A percentile compares a stretch with the other conserved stretches of the same genome.
These are phyloP conservation scores for Quiscalus mexicanus DNA, from an alignment of 2,113 vertebrate species.

Conservation along the genomic window DNA sequence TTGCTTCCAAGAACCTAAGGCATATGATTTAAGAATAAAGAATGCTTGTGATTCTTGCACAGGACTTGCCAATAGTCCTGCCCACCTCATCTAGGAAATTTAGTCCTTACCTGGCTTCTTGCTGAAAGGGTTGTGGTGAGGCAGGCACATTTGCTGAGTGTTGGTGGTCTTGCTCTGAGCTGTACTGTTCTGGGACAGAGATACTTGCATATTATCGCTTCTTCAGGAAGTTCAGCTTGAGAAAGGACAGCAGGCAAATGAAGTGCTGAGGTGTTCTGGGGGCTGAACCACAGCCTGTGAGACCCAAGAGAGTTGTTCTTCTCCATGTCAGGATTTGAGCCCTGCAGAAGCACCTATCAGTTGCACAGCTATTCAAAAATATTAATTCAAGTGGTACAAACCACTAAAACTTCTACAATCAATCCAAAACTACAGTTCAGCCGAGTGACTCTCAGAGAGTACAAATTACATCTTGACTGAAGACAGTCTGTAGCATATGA, in stretches of 20 bases:
- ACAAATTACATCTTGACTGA: neutral
- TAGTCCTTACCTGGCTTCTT: neutral
- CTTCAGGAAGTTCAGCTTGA: neutral
- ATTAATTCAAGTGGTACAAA: neutral
- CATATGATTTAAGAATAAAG: neutral
- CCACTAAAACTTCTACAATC: neutral
- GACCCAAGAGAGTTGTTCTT: neutral
- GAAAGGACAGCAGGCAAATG: neutral
- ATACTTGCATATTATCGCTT: neutral
- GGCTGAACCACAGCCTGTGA: neutral
- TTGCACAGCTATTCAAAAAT: neutral
- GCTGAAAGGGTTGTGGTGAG: neutral
- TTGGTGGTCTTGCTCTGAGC: neutral
- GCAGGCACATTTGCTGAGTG: neutral
- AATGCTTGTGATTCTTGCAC: neutral
- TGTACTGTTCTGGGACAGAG: rapidly evolving
- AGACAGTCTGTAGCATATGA: neutral
- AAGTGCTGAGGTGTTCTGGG: neutral
- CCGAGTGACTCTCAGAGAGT: neutral
- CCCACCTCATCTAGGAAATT: neutral
- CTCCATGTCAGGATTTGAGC: neutral
- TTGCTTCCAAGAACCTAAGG: neutral
- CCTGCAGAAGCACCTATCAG: neutral
- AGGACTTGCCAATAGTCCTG: neutral
- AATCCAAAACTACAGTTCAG: neutral